Evolutionary conservation across 1,140 invertebrate species (phyloP).

Genomic region (Drosophila teissieri): DNA sequence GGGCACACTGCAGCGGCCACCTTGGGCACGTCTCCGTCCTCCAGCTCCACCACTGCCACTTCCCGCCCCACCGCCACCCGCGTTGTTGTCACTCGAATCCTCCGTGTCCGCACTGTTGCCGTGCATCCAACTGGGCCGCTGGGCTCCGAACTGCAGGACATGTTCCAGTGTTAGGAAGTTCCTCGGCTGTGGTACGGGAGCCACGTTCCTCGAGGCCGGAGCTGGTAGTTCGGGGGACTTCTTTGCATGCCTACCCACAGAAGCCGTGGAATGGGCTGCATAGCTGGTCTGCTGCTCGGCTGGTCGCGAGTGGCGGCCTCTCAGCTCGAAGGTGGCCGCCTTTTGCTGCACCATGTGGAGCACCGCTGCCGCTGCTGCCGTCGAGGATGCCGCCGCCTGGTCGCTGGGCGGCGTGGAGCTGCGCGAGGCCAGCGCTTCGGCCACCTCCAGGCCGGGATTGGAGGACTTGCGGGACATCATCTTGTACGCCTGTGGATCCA

Average conservation of each 20-base stretch:
- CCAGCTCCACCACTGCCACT: conserved; percentile 28
- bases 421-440: conserved; percentile 20
- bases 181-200: conserved; percentile 64
- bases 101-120: conserved; percentile 78
- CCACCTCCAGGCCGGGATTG: conserved; percentile 57
- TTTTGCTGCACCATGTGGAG: conserved; percentile 80
- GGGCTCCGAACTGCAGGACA: conserved; percentile 61
- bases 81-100: conserved; percentile 74
- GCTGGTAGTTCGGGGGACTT: conserved; percentile 57
- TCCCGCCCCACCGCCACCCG: conserved; percentile 23
- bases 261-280: conserved; percentile 62
- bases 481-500: conserved; percentile 85
- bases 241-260: conserved; percentile 53
- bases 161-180: conserved; percentile 76
- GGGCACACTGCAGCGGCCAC: conserved; percentile 76
- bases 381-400: conserved; percentile 32
- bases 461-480: conserved; percentile 85
- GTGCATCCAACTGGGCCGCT: conserved; percentile 63
- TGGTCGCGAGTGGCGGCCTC: conserved; percentile 60
- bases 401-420: conserved; percentile 35
- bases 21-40: conserved; percentile 49
- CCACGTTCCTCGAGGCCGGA: conserved; percentile 48
- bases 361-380: conserved; percentile 50
- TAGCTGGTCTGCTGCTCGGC: conserved; percentile 39
- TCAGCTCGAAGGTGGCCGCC: conserved; percentile 82